phyloP scores from a whole-genome alignment of 2,888 invertebrate genomes.

The Hydropsyche betteni region DNA sequence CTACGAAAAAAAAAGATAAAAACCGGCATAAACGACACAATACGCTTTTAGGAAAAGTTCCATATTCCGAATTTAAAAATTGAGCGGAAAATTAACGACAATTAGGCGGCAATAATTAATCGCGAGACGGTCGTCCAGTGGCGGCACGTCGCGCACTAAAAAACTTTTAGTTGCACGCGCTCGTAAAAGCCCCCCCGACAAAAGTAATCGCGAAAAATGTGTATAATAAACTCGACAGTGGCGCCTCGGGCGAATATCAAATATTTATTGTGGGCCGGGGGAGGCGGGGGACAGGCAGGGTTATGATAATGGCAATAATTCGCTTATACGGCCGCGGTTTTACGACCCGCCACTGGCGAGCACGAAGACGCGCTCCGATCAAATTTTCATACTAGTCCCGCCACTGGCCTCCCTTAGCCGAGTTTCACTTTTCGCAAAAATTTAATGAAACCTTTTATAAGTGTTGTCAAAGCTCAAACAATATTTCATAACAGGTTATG shows the following conservation, averaged over 20 bases:
- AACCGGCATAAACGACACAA: too few relatives aligned
- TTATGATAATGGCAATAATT: conserved; percentile 47
- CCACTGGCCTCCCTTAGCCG: too few relatives aligned
- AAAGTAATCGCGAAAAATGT: conserved; percentile 47
- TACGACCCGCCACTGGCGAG: conserved; percentile 30
- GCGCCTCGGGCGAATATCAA: conserved; percentile 29
- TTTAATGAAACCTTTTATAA: too few relatives aligned
- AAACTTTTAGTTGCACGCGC: conserved; percentile 41
- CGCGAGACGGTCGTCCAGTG: not conserved
- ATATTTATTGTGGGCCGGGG: conserved; percentile 21
- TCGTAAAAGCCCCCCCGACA: conserved; percentile 30
- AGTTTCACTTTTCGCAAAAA: too few relatives aligned
- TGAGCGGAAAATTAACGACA: too few relatives aligned
- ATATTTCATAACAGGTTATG: too few relatives aligned
- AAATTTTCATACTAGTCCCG: conserved; percentile 32
- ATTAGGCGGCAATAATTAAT: too few relatives aligned
- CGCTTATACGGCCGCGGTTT: conserved; percentile 41
- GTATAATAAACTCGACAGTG: conserved; percentile 43
- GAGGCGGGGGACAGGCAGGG: conserved; percentile 21
- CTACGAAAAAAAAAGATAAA: too few relatives aligned
- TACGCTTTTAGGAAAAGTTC: too few relatives aligned
- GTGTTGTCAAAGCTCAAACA: too few relatives aligned
- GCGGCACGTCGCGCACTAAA: conserved; percentile 36
- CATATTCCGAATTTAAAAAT: too few relatives aligned
- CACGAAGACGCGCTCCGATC: conserved; percentile 22